phyloP scores from a whole-genome alignment of 37 sponge, comb jelly and placozoan genomes.

The Bolinopsis microptera region DNA sequence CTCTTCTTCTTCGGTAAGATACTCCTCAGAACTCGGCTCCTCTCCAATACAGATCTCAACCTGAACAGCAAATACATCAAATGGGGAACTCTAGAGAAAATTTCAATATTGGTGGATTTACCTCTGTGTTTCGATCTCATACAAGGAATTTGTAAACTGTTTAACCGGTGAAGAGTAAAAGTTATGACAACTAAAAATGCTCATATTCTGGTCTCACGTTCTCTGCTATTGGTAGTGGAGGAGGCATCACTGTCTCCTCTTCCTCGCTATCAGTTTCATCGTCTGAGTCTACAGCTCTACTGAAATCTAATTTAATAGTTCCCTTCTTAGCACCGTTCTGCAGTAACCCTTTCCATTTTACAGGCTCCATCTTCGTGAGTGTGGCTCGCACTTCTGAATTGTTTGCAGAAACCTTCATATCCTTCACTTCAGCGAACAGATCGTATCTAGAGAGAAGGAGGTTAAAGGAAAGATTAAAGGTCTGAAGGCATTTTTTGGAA shows the following conservation, averaged over 20 bases:
- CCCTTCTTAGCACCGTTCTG: background rate
- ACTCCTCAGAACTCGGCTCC: background rate
- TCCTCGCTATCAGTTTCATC: slow-evolving; percentile 40
- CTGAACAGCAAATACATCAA: too few species aligned
- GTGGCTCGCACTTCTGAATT: background rate
- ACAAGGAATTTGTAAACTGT: too few species aligned
- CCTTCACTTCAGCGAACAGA: background rate
- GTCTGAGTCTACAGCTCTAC: slow-evolving; percentile 19
- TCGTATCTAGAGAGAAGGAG: background rate
- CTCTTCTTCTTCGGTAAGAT: background rate
- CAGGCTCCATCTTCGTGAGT: background rate
- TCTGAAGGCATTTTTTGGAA: too few species aligned
- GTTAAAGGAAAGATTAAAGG: too few species aligned
- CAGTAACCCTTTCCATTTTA: background rate
- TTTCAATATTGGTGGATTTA: too few species aligned
- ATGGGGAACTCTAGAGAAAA: too few species aligned
- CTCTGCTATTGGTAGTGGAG: background rate
- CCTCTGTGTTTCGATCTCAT: too few species aligned
- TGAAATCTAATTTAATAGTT: slow-evolving; percentile 16
- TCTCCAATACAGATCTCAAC: slow-evolving; percentile 30
- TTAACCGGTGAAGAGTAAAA: too few species aligned
- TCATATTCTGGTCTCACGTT: too few species aligned
- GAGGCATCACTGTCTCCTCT: background rate
- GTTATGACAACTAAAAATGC: too few species aligned
- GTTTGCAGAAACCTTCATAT: background rate